Evolutionary conservation across 2,113 vertebrate genomes (phyloP).

Genomic region (Chitala chitala): DNA sequence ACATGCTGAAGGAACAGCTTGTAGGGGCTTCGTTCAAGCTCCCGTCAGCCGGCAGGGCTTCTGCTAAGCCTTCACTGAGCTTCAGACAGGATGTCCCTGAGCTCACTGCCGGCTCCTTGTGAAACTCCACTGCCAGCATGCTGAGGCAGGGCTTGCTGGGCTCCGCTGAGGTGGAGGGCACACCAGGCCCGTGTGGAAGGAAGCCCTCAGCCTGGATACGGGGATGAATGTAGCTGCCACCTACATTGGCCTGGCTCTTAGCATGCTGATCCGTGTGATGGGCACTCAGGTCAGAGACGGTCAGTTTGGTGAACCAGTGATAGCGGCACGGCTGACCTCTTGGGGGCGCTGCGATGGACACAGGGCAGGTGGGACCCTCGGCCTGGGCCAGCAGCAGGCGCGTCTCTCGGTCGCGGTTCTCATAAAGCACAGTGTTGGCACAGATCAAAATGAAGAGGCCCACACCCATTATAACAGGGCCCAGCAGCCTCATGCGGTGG

Average conservation of each 20-base stretch:
- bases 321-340: slow-evolving; percentile 61
- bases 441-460: slow-evolving; percentile 97
- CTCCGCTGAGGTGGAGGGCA: background rate
- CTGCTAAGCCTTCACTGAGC: slow-evolving; percentile 53
- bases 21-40: slow-evolving; percentile 6
- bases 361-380: slow-evolving; percentile 70
- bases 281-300: slow-evolving; percentile 55
- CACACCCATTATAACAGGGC: slow-evolving; percentile 92
- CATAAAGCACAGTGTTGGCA: slow-evolving; percentile 93
- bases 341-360: slow-evolving; percentile 58
- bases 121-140: background rate
- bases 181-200: background rate
- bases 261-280: slow-evolving; percentile 56
- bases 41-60: slow-evolving; percentile 25
- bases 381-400: slow-evolving; percentile 78
- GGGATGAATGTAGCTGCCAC: slow-evolving; percentile 2
- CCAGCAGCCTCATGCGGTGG: slow-evolving; percentile 84
- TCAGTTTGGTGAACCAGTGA: slow-evolving; percentile 51
- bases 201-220: background rate
- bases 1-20: slow-evolving; percentile 53
- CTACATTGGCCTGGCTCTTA: background rate
- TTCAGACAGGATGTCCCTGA: slow-evolving; percentile 52
- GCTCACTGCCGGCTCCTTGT: slow-evolving; percentile 61
- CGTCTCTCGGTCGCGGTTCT: slow-evolving; percentile 92
- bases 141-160: background rate